Evolutionary conservation across 2,113 vertebrate species (phyloP), one percentile per base, ranked within the genome.

Genomic region (Riparia riparia): DNA sequence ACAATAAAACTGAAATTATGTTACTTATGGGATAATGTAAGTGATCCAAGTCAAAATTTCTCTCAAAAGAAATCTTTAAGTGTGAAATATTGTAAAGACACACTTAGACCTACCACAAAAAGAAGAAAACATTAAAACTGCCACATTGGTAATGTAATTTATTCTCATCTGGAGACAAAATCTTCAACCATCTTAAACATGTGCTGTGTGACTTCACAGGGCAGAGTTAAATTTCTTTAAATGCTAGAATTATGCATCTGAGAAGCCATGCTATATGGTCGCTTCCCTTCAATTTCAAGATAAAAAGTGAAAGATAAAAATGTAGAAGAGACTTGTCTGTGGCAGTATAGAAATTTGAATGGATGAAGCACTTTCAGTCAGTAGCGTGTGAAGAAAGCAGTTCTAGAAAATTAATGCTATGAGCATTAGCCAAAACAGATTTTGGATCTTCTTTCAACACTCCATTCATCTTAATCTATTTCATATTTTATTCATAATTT

Each of bases 401-500:
- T 82, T 96, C 73, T 90, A 71, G 79, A 92, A 91, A 95, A 95
- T 65, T 86, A 95, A 88, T 94, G 61, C 65, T 61, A n/a, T 17
- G 14, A 90, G 86, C 64, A 80, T 96, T 95, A 96, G 74, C 78
- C 90, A 94, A 93, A 96, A 90, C 88, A 90, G 93, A 82, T 82
- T 93, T 96, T 60, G 88, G 91, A 89, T 91, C 65, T 71, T 95
- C 82, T 93, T 85, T 92, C 80, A 97, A 89, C 87, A 91, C 68
- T 89, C 74, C 54, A 83, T 93, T 94, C 93, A 94, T 96, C 91
- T 95, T 90, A 96, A 96, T 96, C 93, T 94, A 57, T 91, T 96
- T 95, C 47, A 96, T 97, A 84, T 96, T 95, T 97, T 97, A 97
- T 97, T 96, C 94, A 93, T 96, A 26, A 81, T 61, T 94, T 76